Base-by-base conservation (phyloP, 2,888 invertebrate genomes). In the Brachyopa scutellaris region DNA sequence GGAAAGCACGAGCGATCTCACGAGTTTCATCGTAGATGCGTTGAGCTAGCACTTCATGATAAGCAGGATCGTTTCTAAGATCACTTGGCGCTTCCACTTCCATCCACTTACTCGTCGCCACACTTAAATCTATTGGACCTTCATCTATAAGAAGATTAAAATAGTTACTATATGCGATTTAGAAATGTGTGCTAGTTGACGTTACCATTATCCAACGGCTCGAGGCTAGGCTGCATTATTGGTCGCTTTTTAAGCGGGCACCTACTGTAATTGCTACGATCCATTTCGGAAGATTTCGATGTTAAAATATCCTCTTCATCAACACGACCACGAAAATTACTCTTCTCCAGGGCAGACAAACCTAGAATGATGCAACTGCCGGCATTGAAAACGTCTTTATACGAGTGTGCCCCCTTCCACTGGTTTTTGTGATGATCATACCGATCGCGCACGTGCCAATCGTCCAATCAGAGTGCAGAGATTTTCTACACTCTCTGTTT, bases 221-320 rank as follows among this genome's bases (percentile, higher is more conserved):
- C 85, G 67, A 74, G 26, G 1, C 51, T 84, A 23, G 78, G 15
- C 67, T 88, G 66, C 78, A 86, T 85, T 49, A 90, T 88, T 7
- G 90, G 90, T 23, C 90, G 87, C 86, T 90, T 90, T 62, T 90
- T 90, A 17, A 90, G 86, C 76, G 90, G 90, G 73, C 90, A 90
- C 86, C 88, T 89, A 76, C 89, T 89, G 77, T 89, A 90, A 73
- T 89, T 91, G 11, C 86, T 84, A 70, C 88, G 89, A 87, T 90
- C 88, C 89, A 90, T 87, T 62, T 72, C n/a, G n/a, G 26, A 19
- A 11, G 29, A 45, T 33, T 21, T 9, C n/a, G 7, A n/a, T 70
- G 42, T 49, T 23, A 29, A 51, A 6, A 47, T 40, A 13, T 40
- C 11, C 33, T 26, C 29, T 31, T 72, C 51, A 62, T 84, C 73